A percentile compares a stretch with the other conserved stretches of the same genome.
phyloP scores from a whole-genome alignment of 2,888 invertebrate species.

The Hesperia comma region DNA sequence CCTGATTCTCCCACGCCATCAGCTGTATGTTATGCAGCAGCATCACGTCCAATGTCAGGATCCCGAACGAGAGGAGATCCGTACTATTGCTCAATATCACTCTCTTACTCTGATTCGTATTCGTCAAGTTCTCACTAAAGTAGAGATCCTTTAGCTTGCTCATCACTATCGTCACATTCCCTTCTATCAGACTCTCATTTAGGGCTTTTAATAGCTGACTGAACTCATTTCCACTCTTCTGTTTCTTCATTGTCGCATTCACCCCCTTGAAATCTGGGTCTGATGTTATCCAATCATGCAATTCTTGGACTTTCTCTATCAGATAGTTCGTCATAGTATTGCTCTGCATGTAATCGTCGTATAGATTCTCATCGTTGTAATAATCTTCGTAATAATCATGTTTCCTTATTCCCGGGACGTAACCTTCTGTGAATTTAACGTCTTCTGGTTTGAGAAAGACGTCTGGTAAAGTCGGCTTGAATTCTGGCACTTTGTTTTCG shows the following conservation, averaged over 20 bases:
- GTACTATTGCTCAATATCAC: constrained; percentile 73
- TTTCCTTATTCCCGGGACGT: constrained; percentile 54
- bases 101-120: constrained; percentile 56
- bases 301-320: constrained; percentile 78
- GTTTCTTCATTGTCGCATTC: constrained; percentile 48
- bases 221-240: constrained; percentile 57
- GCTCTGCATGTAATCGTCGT: constrained; percentile 77
- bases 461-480: constrained; percentile 68
- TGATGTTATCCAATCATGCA: constrained; percentile 78
- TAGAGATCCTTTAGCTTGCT: constrained; percentile 80
- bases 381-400: constrained; percentile 69
- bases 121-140: constrained; percentile 69
- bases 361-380: constrained; percentile 72
- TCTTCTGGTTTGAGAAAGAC: constrained; percentile 50
- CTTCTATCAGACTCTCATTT: constrained; percentile 79
- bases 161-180: constrained; percentile 78
- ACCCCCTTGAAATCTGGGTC: constrained; percentile 66
- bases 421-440: constrained; percentile 60
- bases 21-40: constrained; percentile 82
- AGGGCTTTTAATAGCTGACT: constrained; percentile 72
- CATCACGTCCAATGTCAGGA: constrained; percentile 83
- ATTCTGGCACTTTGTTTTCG: constrained; percentile 55
- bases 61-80: constrained; percentile 81
- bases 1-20: constrained; percentile 83
- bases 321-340: constrained; percentile 77